Evolutionary conservation across 2,113 vertebrate genomes (phyloP), one percentile per base, ranked within the genome.

Genomic region (Lipotes vexillifer): DNA sequence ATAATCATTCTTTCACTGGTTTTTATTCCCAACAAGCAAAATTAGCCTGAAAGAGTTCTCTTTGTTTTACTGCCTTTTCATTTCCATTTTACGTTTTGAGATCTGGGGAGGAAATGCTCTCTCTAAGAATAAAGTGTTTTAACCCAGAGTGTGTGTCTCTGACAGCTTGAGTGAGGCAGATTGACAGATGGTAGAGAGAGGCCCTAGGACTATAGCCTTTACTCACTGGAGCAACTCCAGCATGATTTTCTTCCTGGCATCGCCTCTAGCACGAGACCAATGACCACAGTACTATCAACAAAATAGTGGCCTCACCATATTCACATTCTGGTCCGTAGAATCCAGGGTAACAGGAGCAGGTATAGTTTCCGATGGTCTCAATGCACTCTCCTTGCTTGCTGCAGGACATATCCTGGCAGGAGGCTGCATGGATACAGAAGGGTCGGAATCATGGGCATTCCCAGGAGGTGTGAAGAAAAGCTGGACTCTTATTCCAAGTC

Each of bases 361-460:
- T 98, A 84, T 99, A 99, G 97, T 97, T 99, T 94, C 99, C 99
- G 0, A 99, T 99, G 94, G 98, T 99, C 97, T 99, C 99, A 0
- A 99, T 94, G 1, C 99, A 99, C 14, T 99, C 99, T 0, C 99
- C 99, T 0, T 69, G 91, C n/a, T 92, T 88, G 46, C 87, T 97
- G 96, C 99, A 99, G 0, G 98, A 98, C 59, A 97, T 97, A 2
- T 41, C 94, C 81, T 98, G 97, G 98, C 99, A 99, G 89, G 99
- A 99, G 77, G 99, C 99, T 98, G 97, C 0, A 0, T 52, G 65
- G 72, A 90, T 6, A 96, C 17, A 82, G 46, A 7, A 55, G 0
- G 0, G 8, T 95, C 44, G 97, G 92, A 95, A 36, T 74, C 14
- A 0, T 3, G 12, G 15, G 15, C 63, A 25, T 27, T 82, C 27